A percentile compares a stretch with the other conserved stretches of the same genome.
Evolutionary conservation across 2,888 invertebrate species (phyloP).

Genomic region (Aphodius granarius): DNA sequence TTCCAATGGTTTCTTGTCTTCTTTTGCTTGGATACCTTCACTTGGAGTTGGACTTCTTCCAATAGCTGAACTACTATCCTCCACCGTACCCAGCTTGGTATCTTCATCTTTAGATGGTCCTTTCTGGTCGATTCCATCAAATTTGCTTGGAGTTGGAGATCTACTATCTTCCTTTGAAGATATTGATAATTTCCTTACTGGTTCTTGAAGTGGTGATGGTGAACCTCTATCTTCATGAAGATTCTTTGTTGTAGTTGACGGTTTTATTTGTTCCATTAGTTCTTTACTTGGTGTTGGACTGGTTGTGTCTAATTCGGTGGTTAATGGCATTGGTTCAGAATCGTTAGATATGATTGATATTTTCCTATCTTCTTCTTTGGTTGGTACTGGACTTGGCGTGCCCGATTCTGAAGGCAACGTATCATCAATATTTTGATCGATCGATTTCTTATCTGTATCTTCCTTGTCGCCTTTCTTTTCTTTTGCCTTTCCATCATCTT

Average conservation of each 20-base stretch:
- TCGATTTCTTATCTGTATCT: background rate
- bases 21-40: background rate
- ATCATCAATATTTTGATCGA: background rate
- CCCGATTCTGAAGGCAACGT: background rate
- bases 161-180: background rate
- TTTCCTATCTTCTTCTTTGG: background rate
- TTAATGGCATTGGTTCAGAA: background rate
- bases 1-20: slow-evolving; percentile 13
- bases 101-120: background rate
- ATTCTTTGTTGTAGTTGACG: background rate
- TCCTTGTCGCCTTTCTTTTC: slow-evolving; percentile 1
- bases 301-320: slow-evolving; percentile 5
- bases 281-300: slow-evolving; percentile 22
- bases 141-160: background rate
- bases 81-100: background rate
- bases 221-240: background rate
- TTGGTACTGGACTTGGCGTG: background rate
- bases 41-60: background rate
- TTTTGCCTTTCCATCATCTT: background rate
- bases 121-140: background rate
- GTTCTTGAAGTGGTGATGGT: background rate
- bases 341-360: background rate
- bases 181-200: background rate
- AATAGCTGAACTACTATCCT: background rate
- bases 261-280: slow-evolving; percentile 17